Evolutionary conservation across 2,888 invertebrate genomes (phyloP).

Genomic region (Cephalotes varians): DNA sequence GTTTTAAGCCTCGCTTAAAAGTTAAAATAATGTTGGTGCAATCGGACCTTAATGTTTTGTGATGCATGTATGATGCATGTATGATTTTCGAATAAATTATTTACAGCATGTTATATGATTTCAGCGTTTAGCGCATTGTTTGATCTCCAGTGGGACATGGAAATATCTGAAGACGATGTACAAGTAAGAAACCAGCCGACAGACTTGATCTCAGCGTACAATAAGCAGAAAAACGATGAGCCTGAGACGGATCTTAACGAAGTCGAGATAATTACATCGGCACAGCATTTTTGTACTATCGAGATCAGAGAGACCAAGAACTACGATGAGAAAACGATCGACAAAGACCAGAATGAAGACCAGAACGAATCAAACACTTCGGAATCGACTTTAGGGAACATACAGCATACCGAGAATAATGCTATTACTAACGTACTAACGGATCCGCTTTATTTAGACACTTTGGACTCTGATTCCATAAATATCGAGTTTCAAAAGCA

Average conservation of each 20-base stretch:
- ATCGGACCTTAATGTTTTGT: background rate
- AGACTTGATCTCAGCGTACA: slow-evolving; percentile 67
- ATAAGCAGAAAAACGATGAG: slow-evolving; percentile 67
- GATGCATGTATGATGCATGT: background rate
- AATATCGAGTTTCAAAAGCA: slow-evolving; percentile 72
- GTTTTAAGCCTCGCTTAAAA: too few relatives aligned
- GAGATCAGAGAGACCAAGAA: slow-evolving; percentile 68
- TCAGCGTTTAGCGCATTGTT: slow-evolving; percentile 46
- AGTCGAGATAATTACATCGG: slow-evolving; percentile 69
- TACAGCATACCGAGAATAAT: slow-evolving; percentile 61
- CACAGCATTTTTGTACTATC: slow-evolving; percentile 73
- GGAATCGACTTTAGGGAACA: slow-evolving; percentile 63
- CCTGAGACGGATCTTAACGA: slow-evolving; percentile 68
- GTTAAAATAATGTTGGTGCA: too few relatives aligned
- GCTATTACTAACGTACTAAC: slow-evolving; percentile 59
- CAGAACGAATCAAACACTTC: slow-evolving; percentile 49
- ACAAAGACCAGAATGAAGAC: slow-evolving; percentile 53
- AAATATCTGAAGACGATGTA: slow-evolving; percentile 75
- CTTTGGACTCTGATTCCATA: slow-evolving; percentile 68
- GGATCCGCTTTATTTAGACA: slow-evolving; percentile 68
- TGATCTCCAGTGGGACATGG: slow-evolving; percentile 73
- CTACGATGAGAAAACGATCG: slow-evolving; percentile 39
- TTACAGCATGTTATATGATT: slow-evolving; percentile 35
- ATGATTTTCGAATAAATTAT: background rate
- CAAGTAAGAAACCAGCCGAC: slow-evolving; percentile 70